These are phyloP conservation scores for Lamprotornis superbus DNA, from an alignment of 2,113 vertebrate species.

Conservation along the genomic window DNA sequence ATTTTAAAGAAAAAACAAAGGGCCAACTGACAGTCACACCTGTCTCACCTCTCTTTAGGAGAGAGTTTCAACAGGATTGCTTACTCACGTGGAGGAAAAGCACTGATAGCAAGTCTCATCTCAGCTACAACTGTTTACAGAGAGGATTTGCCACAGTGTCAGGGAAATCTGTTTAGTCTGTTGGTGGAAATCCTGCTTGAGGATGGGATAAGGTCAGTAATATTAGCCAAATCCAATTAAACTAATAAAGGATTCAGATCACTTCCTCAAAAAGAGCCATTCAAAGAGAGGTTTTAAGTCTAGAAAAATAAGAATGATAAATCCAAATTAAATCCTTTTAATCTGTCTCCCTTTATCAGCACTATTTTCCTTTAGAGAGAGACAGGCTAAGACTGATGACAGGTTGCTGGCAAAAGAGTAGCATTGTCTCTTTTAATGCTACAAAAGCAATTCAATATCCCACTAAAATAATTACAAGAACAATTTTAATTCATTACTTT, in stretches of 20 bases:
- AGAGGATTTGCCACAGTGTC: neutral
- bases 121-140: neutral
- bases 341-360: neutral
- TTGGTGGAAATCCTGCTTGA: neutral
- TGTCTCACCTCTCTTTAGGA: neutral
- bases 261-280: neutral
- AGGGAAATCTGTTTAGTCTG: conserved; percentile 3
- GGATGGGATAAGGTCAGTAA: conserved; percentile 5
- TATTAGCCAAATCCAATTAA: conserved; percentile 40
- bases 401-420: neutral
- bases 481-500: neutral
- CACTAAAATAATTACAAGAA: neutral
- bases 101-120: neutral
- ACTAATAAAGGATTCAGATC: neutral
- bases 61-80: neutral
- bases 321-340: neutral
- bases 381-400: neutral
- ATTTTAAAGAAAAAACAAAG: neutral
- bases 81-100: neutral
- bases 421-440: neutral
- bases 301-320: conserved; percentile 20
- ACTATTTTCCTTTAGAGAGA: neutral
- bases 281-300: neutral
- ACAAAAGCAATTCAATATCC: neutral
- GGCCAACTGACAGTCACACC: neutral